Evolutionary conservation across 2,113 vertebrate species (phyloP), one percentile per base, ranked within the genome.

Genomic region (Sterrhoptilus dennistouni): DNA sequence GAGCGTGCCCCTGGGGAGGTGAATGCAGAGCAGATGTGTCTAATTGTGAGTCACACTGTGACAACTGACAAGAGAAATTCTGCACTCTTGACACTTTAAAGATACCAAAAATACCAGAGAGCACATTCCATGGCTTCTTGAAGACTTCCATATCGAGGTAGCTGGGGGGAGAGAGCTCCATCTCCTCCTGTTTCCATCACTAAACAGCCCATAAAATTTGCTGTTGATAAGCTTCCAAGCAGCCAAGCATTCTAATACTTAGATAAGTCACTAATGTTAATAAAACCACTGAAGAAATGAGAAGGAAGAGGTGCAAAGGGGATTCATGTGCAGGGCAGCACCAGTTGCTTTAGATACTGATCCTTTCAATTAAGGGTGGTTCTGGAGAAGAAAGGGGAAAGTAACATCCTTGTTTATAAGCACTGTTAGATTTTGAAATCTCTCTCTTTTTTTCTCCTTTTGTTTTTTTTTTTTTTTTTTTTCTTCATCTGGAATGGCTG

Each of bases 41-140:
- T 98, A 97, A 98, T 98, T 98, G 97, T 98, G 96, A 98, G 91
- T 97, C 97, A 98, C 91, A 57, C 95, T 96, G 96, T 98, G 98
- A 98, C 97, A 97, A 97, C 96, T 98, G 98, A 98, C 96, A 96
- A 97, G 97, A 98, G 97, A 98, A 98, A 97, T 96, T 97, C 95
- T 98, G 97, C 97, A 97, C 97, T 97, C 97, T 97, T 98, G 97
- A 98, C 98, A 98, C 96, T 98, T 97, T 97, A 97, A 97, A 98
- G 97, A 98, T 98, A 98, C 98, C 98, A 98, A 97, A 98, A 97
- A 98, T 98, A 97, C 98, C 97, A 96, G 93, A 79, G 90, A 96
- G 90, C 94, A 60, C 98, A 98, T 98, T 98, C 98, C 98, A 95
- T 13, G 81, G 97, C 96, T 98, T 97, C 97, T 96, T 97, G 96